Evolutionary conservation across 92 coral and sea anemone genomes (phyloP), one percentile per base, ranked within the genome.

Genomic region (Galaxea fascicularis): DNA sequence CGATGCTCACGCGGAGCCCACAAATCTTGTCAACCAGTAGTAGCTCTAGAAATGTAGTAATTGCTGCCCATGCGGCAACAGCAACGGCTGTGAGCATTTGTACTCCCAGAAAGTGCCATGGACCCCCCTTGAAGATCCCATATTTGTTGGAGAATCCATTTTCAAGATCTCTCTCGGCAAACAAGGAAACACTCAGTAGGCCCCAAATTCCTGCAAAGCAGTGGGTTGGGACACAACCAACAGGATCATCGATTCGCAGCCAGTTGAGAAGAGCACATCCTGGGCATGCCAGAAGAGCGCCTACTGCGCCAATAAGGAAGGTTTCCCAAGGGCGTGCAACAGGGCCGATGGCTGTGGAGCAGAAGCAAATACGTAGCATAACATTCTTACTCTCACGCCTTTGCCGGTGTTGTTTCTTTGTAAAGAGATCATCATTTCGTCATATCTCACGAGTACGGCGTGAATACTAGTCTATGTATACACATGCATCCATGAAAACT

Each of bases 281-380:
- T 22, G 90, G 75, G 65, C 98, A 95, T 45, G 98, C 96, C 1
- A 91, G 67, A 12, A 90, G 60, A 11, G 95, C 98, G 3, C 97
- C 98, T 5, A 95, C 65, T 29, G 86, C 84, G 46, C 98, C 95
- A 68, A 95, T 95, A 4, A 95, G 51, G 21, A 95, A 31, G 1
- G 93, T 95, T 71, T 95, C 98, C 98, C 98, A 95, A 13, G 98
- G 98, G 8, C 95, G 95, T 35, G 93, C 92, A 18, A 95, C 87
- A 0, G 98, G 82, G 60, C 98, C 93, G 69, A 93, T 83, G 6
- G 92, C 98, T 91, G 85, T 6, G 56, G 59, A 16, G 9, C 16
- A 26, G 21, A 8, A 26, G n/a, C 45, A 52, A 58, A 78, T 0
- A 78, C 13, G 31, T 59, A 25, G 20, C 5, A 64, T 1, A 17